Conservation (phyloP, 2,888 invertebrate species). For the Danaus chrysippus region DNA sequence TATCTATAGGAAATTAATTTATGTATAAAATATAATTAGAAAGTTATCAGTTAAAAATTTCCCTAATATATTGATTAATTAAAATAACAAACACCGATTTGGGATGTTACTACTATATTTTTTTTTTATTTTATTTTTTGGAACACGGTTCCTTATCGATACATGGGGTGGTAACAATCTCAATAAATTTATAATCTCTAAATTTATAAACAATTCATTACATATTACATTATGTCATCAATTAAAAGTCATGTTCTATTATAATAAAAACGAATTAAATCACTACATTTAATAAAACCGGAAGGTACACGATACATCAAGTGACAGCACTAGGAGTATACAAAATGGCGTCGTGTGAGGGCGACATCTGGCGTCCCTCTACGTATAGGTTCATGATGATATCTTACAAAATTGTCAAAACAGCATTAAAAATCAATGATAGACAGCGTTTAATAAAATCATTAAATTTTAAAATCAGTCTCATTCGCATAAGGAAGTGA, state of each 20-base stretch:
- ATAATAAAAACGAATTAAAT: conserved; percentile 56
- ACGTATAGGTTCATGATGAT: conserved; percentile 34
- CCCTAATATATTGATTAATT: conserved; percentile 56
- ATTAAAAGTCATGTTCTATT: conserved; percentile 66
- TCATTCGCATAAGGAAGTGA: conserved; percentile 79
- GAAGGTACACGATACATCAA: conserved; percentile 52
- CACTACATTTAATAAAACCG: conserved; percentile 55
- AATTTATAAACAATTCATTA: conserved; percentile 70
- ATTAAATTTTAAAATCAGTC: conserved; percentile 75
- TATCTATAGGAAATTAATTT: conserved; percentile 63
- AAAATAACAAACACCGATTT: conserved; percentile 66
- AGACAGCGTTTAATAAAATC: conserved; percentile 53
- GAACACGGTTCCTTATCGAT: conserved; percentile 52
- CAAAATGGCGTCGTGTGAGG: conserved; percentile 37
- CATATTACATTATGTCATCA: conserved; percentile 70
- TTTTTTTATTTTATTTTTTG: conserved; percentile 48
- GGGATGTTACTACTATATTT: conserved; percentile 46
- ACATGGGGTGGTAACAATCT: conserved; percentile 76
- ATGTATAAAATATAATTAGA: conserved; percentile 56
- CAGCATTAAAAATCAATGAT: conserved; percentile 57
- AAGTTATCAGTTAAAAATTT: conserved; percentile 60
- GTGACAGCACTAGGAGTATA: conserved; percentile 54
- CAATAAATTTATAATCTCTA: conserved; percentile 70
- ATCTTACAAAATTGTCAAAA: conserved; percentile 38
- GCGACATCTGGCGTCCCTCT: not conserved